Evolutionary conservation across 2,113 vertebrate genomes (phyloP), one percentile per base, ranked within the genome.

Genomic region (Equus przewalskii): DNA sequence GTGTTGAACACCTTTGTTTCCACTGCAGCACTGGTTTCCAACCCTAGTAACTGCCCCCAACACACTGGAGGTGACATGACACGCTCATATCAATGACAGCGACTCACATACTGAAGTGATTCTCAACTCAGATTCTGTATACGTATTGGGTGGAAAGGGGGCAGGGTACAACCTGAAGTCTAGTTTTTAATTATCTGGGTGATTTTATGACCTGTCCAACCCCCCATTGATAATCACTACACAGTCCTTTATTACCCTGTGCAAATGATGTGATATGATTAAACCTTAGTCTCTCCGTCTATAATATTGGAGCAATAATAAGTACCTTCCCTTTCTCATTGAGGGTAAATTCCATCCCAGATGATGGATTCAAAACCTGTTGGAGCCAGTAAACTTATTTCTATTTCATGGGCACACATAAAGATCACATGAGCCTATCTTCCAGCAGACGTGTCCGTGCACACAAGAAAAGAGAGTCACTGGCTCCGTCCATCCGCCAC

Each of bases 121-220:
- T 67, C 51, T 79, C 36, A 69, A 16, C n/a, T 92, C 54, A 49
- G 22, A 67, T 24, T 87, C 54, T 85, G 28, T 70, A 21, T 67
- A 51, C 9, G 22, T 51, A 16, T 15, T 44, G 30, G 18, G n/a
- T 30, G 0, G n/a, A 22, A 36, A 0, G 18, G 12, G 1, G 2
- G 11, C 41, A 82, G 64, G 33, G 16, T 18, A 65, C n/a, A 72
- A 49, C 41, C 16, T 21, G 8, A 16, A 6, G 4, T 14, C 0
- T 54, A 14, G 18, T 58, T 60, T 83, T 86, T 26, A 46, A 60
- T 82, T 91, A 21, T 79, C 95, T 30, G 62, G 46, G 51, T 60
- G 30, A 51, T 81, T 87, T 30, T 93, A 12, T 75, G 76, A 36
- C 18, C 36, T 65, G 82, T 18, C 41, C 56, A 65, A 10, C 41